Percentiles rank a stretch among this genome's conserved stretches.
phyloP scores from a whole-genome alignment of 35 echinoderm and acorn worm genomes.

The Lytechinus variegatus region DNA sequence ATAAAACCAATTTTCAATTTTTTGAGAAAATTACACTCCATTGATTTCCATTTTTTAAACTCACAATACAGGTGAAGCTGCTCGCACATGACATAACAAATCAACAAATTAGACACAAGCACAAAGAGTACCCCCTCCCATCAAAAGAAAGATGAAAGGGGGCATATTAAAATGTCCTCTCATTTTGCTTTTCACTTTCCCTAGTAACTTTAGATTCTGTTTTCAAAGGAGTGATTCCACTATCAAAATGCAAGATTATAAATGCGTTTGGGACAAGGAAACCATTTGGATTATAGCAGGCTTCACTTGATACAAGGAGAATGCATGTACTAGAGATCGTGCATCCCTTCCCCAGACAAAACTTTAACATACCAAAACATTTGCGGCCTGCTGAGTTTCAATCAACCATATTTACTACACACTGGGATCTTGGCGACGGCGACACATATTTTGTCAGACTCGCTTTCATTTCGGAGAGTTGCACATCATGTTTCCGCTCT shows the following conservation, averaged over 20 bases:
- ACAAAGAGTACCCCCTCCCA: background rate
- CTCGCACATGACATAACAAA: too few species aligned
- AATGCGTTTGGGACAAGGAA: background rate
- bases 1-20: too few species aligned
- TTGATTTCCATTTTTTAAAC: too few species aligned
- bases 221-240: background rate
- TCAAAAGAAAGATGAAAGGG: background rate
- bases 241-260: background rate
- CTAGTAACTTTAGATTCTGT: background rate
- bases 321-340: too few species aligned
- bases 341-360: background rate
- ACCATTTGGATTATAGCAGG: background rate
- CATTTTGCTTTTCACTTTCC: background rate
- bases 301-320: too few species aligned
- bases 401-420: slow-evolving; percentile 21
- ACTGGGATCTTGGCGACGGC: slow-evolving; percentile 15
- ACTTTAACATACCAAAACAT: slow-evolving; percentile 9
- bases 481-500: background rate
- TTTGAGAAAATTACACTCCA: too few species aligned
- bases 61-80: too few species aligned
- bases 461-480: background rate
- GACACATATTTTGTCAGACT: slow-evolving; percentile 24
- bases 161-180: background rate
- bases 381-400: slow-evolving; percentile 35
- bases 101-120: background rate